These are phyloP conservation scores for Argyresthia goedartella DNA, from an alignment of 2,888 invertebrate genomes.

Conservation along the genomic window DNA sequence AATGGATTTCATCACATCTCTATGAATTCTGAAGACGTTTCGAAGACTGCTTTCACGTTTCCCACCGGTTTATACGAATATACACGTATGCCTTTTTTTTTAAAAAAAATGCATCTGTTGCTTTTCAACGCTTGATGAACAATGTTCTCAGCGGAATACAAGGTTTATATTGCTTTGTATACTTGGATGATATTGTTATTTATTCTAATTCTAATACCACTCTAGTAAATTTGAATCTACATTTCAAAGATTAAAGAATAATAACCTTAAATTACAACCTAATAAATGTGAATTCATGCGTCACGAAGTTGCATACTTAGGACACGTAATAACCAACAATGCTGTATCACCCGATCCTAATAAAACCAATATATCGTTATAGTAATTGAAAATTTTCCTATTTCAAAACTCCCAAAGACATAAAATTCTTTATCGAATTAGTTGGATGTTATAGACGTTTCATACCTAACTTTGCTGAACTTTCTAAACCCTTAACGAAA, in stretches of 20 bases:
- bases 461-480: slow-evolving; percentile 11
- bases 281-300: slow-evolving; percentile 1
- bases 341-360: slow-evolving; percentile 23
- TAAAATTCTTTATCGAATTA: slow-evolving; percentile 25
- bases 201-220: neutral
- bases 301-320: neutral
- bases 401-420: slow-evolving; percentile 23
- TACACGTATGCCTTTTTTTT: neutral
- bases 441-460: slow-evolving; percentile 26
- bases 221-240: neutral
- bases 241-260: neutral
- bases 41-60: neutral
- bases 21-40: neutral
- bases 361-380: no score
- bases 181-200: neutral
- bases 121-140: slow-evolving; percentile 7
- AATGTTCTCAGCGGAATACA: neutral
- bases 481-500: slow-evolving; percentile 5
- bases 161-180: neutral
- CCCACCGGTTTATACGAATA: neutral
- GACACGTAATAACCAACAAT: neutral
- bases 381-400: slow-evolving; percentile 18
- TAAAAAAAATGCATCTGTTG: neutral
- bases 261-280: slow-evolving; percentile 1
- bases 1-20: neutral